A percentile compares a stretch with the other conserved stretches of the same genome.
These are phyloP conservation scores for Cyprinella venusta DNA, from an alignment of 2,797 vertebrate species.

Conservation along the genomic window DNA sequence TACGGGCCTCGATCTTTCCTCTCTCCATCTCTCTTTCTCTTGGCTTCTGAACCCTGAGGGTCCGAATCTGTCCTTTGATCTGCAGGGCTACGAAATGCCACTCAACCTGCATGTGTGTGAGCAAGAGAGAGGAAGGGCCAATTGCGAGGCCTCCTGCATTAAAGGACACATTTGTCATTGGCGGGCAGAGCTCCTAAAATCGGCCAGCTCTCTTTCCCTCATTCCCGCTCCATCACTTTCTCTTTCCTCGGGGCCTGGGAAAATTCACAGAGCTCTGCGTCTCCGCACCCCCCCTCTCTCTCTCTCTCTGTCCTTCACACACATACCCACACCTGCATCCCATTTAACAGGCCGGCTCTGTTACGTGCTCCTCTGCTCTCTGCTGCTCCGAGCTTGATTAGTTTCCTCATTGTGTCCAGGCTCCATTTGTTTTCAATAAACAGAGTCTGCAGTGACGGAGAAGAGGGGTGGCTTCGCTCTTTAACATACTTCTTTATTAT, in stretches of 20 bases:
- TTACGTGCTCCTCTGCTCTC: slow-evolving; percentile 30
- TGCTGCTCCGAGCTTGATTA: slow-evolving; percentile 54
- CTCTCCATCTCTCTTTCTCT: slow-evolving; percentile 34
- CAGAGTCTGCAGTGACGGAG: slow-evolving; percentile 16
- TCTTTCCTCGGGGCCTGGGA: slow-evolving; percentile 76
- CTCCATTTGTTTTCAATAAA: slow-evolving; percentile 60
- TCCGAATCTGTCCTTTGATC: slow-evolving; percentile 55
- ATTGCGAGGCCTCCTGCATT: slow-evolving; percentile 37
- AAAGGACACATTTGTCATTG: slow-evolving; percentile 71
- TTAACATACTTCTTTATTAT: slow-evolving; percentile 1
- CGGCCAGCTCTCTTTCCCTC: slow-evolving; percentile 34
- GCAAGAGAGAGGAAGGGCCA: slow-evolving; percentile 32
- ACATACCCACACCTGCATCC: slow-evolving; percentile 57
- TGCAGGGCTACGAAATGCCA: slow-evolving; percentile 51
- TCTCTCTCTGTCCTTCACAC: slow-evolving; percentile 26
- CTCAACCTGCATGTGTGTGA: slow-evolving; percentile 42
- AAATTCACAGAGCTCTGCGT: slow-evolving; percentile 69
- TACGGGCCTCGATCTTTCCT: slow-evolving; percentile 51
- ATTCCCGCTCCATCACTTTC: slow-evolving; percentile 52
- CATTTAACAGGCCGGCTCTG: slow-evolving; percentile 50
- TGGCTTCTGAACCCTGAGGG: slow-evolving; percentile 34
- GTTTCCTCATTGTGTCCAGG: slow-evolving; percentile 56
- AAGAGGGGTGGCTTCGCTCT: neutral
- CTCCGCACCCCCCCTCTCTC: neutral
- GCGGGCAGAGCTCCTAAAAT: slow-evolving; percentile 56